These are phyloP conservation scores for Tylochromis polylepis DNA, from an alignment of 2,113 vertebrate genomes.

Conservation along the genomic window DNA sequence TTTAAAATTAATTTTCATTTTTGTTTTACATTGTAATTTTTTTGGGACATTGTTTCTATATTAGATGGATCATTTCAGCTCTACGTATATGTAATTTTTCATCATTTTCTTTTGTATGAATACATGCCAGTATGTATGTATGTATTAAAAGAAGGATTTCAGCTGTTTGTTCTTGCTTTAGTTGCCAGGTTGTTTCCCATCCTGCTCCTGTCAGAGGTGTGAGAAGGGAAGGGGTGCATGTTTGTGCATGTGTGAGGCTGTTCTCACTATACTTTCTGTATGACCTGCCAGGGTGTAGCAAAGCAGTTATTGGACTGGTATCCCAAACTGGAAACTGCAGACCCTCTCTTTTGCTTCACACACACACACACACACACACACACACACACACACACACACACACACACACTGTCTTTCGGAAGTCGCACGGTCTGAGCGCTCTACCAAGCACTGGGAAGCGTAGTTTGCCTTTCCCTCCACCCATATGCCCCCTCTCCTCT, in stretches of 20 bases:
- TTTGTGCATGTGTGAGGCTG: not conserved
- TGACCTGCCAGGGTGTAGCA: conserved; percentile 59
- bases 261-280: conserved; percentile 40
- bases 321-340: conserved; percentile 47
- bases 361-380: not conserved
- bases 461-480: conserved; percentile 50
- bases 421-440: conserved; percentile 43
- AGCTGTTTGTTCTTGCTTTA: not conserved
- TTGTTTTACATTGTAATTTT: not conserved
- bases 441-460: conserved; percentile 52
- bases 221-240: conserved; percentile 15
- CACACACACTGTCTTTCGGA: conserved; percentile 34
- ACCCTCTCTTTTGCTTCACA: conserved; percentile 29
- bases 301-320: conserved; percentile 54
- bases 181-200: conserved; percentile 4
- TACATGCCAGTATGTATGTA: not conserved
- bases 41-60: not conserved
- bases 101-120: not conserved
- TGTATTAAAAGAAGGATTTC: not conserved
- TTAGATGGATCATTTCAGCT: not conserved
- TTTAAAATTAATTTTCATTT: not conserved
- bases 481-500: conserved; percentile 12
- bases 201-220: conserved; percentile 18
- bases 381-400: not conserved
- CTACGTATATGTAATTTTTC: not conserved